Evolutionary conservation across 2,797 vertebrate species (phyloP), one percentile per base, ranked within the genome.

Genomic region (Gallinago solitaria): DNA sequence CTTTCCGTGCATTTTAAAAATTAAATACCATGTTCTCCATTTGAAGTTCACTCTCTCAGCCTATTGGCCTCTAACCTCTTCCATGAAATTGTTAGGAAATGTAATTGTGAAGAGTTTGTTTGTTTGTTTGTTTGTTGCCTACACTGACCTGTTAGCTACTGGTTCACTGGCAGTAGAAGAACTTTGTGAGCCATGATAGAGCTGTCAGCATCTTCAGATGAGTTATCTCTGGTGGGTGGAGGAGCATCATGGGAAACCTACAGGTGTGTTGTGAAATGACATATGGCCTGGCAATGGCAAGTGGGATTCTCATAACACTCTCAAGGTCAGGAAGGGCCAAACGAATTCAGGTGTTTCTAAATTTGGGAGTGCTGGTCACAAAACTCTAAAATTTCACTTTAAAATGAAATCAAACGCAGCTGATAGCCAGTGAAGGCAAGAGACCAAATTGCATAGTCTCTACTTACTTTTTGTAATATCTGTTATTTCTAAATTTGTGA

Each of bases 401-500:
- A 45, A 71, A 71, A 76, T 50, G 32, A 41, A 76, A 83, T 35
- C 18, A 79, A 89, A 59, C 30, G 25, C 1, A 9, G 8, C 30
- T 71, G 77, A 64, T 33, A 43, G 16, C 37, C 41, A 90, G 27
- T 8, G 32, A 81, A 82, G 87, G 59, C 87, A 68, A 77, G 86
- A 89, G 32, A 48, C 74, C 68, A 77, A 80, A 64, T 12, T 60
- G 19, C 20, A 13, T 9, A 32, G 54, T 9, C 12, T 41, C n/a
- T 35, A 5, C 53, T 35, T 82, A 53, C 39, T 84, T 89, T 86
- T 79, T 60, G 18, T 64, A 37, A 12, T 89, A 77, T 94, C 60
- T 79, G 6, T 88, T 89, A 17, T 90, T 95, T 87, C 28, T 51
- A 87, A 92, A 89, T 79, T 93, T 67, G 61, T 63, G 81, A 84